Evolutionary conservation across 2,113 vertebrate species (phyloP).

Genomic region (Gymnarchus niloticus): DNA sequence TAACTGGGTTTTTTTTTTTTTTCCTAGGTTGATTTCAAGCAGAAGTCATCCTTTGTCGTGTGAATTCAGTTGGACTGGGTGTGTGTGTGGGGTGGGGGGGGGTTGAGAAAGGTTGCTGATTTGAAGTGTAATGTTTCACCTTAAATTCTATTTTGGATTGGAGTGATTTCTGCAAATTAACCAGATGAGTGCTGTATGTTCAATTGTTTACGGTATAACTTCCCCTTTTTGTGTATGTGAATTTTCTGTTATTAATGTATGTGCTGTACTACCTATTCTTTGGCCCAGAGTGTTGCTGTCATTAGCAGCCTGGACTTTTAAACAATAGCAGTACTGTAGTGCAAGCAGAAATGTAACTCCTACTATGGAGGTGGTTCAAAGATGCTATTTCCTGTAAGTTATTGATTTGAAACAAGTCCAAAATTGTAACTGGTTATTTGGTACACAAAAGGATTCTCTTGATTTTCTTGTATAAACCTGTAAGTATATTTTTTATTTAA

Average conservation of each 20-base stretch:
- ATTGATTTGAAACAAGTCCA: not conserved
- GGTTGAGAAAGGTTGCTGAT: not conserved
- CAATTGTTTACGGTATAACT: not conserved
- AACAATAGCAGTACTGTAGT: no score
- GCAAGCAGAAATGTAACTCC: not conserved
- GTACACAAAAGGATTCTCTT: not conserved
- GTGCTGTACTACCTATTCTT: not conserved
- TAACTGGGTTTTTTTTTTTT: constrained; percentile 29
- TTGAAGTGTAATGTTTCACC: not conserved
- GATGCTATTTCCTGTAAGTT: not conserved
- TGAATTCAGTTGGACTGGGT: constrained; percentile 25
- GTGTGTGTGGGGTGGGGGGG: no score
- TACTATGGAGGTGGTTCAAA: not conserved
- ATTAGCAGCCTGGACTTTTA: not conserved
- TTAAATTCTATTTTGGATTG: not conserved
- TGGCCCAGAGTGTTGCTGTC: not conserved
- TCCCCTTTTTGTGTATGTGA: not conserved
- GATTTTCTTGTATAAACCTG: not conserved
- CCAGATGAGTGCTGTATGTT: not conserved
- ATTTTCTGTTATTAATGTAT: not conserved
- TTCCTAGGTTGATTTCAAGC: constrained; percentile 60
- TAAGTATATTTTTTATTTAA: not conserved
- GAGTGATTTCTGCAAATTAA: not conserved
- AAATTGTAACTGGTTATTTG: not conserved
- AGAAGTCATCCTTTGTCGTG: constrained; percentile 70